phyloP scores from a whole-genome alignment of 2,113 vertebrate species.

The Rousettus leschenaultii region DNA sequence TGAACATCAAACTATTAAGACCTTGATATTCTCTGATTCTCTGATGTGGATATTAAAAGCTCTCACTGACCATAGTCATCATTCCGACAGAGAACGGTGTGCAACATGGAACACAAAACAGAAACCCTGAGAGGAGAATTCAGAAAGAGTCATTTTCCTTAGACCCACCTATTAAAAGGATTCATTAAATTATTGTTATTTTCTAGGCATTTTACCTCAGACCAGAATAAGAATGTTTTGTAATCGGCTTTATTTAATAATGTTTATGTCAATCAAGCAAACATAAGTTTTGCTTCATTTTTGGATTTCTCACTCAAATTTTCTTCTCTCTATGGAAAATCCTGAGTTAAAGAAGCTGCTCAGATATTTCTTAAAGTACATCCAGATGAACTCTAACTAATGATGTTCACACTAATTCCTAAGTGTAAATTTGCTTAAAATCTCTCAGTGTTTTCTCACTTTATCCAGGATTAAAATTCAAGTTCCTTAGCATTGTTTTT shows the following conservation, averaged over 20 bases:
- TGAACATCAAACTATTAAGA: background rate
- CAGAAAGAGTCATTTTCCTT: background rate
- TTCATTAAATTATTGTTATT: background rate
- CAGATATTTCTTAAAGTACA: background rate
- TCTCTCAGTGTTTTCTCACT: background rate
- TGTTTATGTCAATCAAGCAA: background rate
- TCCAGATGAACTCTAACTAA: background rate
- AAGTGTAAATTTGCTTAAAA: background rate
- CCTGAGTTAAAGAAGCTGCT: background rate
- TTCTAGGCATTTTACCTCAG: background rate
- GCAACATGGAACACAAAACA: background rate
- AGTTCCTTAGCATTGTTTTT: background rate
- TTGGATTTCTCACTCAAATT: background rate
- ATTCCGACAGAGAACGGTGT: background rate
- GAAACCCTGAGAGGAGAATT: background rate
- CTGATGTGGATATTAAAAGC: background rate
- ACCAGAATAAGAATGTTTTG: background rate
- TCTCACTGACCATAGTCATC: background rate
- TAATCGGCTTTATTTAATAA: background rate
- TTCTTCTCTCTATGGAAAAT: background rate
- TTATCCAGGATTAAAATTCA: background rate
- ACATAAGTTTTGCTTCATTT: background rate
- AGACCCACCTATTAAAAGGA: background rate
- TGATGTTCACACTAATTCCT: background rate
- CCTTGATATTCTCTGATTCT: background rate